These are phyloP conservation scores for Mimumesa dahlbomi DNA, from an alignment of 2,888 invertebrate genomes.

Conservation along the genomic window DNA sequence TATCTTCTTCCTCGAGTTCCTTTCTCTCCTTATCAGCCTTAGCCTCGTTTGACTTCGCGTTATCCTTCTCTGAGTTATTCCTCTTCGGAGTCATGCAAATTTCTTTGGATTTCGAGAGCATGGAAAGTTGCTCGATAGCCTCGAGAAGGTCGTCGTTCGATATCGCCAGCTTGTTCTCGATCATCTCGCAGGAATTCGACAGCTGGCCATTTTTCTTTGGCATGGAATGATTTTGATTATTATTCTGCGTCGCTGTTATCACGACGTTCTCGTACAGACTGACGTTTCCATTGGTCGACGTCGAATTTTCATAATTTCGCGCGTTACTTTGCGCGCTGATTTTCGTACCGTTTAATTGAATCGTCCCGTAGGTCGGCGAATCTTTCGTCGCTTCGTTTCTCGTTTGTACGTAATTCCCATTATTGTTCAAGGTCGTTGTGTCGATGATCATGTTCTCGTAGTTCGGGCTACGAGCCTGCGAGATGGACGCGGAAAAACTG, in stretches of 20 bases:
- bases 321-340: constrained; percentile 53
- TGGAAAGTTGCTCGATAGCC: constrained; percentile 79
- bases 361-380: constrained; percentile 66
- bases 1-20: constrained; percentile 79
- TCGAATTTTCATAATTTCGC: constrained; percentile 66
- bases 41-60: constrained; percentile 72
- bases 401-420: constrained; percentile 5
- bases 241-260: constrained; percentile 45
- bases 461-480: constrained; percentile 68
- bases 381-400: constrained; percentile 44
- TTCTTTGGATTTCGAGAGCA: constrained; percentile 73
- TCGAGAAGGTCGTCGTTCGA: constrained; percentile 80
- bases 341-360: constrained; percentile 66
- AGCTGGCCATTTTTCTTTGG: constrained; percentile 68
- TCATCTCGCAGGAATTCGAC: constrained; percentile 75
- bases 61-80: constrained; percentile 74
- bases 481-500: constrained; percentile 64
- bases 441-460: constrained; percentile 72
- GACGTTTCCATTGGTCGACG: constrained; percentile 58
- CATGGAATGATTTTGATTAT: constrained; percentile 64
- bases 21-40: constrained; percentile 74
- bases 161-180: constrained; percentile 81
- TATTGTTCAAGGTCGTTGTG: constrained; percentile 35
- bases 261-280: constrained; percentile 75
- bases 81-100: constrained; percentile 72